Evolutionary conservation across 2,888 invertebrate genomes (phyloP), one percentile per base, ranked within the genome.

Genomic region (Neoaliturus tenellus): DNA sequence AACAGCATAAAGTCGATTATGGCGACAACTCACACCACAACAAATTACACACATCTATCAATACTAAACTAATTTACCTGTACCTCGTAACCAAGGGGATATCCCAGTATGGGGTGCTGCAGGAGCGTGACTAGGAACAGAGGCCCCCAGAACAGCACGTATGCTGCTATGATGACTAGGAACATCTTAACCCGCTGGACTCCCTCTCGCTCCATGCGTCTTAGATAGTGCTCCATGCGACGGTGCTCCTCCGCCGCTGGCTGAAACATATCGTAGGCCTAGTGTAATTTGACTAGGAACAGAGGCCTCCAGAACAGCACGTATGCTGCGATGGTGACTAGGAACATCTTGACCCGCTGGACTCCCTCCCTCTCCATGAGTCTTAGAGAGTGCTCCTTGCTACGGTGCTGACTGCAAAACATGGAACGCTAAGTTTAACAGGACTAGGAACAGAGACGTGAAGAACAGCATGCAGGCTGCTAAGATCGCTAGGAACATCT

Each of bases 291-390:
- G n/a, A n/a, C 95, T 87, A 97, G 93, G 91, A 97, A 98, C 86
- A 98, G 92, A 17, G 97, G 97, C 86, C 97, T 97, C 97, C 98
- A 98, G 91, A 97, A 97, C 80, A 97, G 92, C 62, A 97, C 93
- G 90, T 97, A 98, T 35, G 96, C 96, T 0, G 95, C 95, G 0
- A 96, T 96, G 89, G 96, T 95, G 88, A 96, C 95, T 85, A 96
- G 93, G 91, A 96, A 96, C 95, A 96, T 96, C 90, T 96, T 95
- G 81, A 96, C 96, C 84, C 96, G 92, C 87, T 96, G 94, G 75
- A 96, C 95, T 0, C 96, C 96, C 89, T 96, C 96, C 35, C 94
- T 91, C 89, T 96, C 96, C 90, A 96, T 95, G 86, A 95, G 92
- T 85, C 94, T 93, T 86, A 96, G 91, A 90, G 96, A 96, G 87